Base-by-base conservation (phyloP, 2,797 vertebrate species). In the Cuniculus paca region DNA sequence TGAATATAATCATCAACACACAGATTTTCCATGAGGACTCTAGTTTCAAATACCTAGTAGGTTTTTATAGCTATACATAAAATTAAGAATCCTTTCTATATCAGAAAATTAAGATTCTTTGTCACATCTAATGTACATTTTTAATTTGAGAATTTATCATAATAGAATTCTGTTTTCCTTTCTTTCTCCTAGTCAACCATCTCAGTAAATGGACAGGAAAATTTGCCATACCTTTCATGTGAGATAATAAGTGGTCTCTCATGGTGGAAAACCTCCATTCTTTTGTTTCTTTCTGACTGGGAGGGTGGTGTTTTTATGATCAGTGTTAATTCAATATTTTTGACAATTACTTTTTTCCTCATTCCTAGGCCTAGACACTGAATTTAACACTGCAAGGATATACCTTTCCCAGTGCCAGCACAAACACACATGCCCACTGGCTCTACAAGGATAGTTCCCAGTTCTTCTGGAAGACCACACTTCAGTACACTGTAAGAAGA, bases 31-130 rank as follows among this genome's bases (percentile, higher is more conserved):
- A 13, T 16, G 13, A n/a, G 63, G 14, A 63, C 54, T 91, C 12
- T 22, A 91, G 17, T 74, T 95, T 90, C 50, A 84, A 80, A 87
- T 80, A 77, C 2, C 26, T 87, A 39, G 7, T 58, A 26, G 2
- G 65, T 80, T 77, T 63, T 11, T 50, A 68, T 42, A 90, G 6
- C 80, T 94, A 88, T 31, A 92, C 87, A 61, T 75, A 90, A 74
- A 68, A 36, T 68, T 28, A 60, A 60, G 16, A 68, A 68, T 36
- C 16, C 16, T n/a, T 65, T n/a, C 34, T 68, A 34, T 87, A 79
- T 48, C 58, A 77, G 52, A 61, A 89, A 89, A 89, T 42, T 61
- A 61, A 58, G 13, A 74, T 28, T 78, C 5, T 77, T 82, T 78
- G 58, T 14, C 39, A 82, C 50, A 48, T 0, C 24, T 28, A n/a